Evolutionary conservation across 2,888 invertebrate species (phyloP).

Genomic region (Calameuta idolon): DNA sequence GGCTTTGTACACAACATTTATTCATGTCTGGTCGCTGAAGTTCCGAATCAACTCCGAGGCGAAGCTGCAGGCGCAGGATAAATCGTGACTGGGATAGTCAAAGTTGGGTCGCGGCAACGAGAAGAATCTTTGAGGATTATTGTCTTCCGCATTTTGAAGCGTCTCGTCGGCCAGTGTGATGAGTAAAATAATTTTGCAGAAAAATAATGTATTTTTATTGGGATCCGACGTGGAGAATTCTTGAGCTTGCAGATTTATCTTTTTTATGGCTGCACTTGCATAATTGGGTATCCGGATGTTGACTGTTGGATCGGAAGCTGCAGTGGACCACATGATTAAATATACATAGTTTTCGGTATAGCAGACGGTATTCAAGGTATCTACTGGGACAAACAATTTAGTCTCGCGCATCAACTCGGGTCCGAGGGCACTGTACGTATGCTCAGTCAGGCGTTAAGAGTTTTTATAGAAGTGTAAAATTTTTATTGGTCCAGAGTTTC

Average conservation of each 20-base stretch:
- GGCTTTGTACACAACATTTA: conserved; percentile 5
- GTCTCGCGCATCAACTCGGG: conserved; percentile 12
- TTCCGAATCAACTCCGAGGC: background rate
- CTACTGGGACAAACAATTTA: conserved; percentile 38
- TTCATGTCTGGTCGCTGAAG: background rate
- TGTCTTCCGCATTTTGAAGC: background rate
- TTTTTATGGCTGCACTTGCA: background rate
- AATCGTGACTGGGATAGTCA: background rate
- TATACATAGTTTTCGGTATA: conserved; percentile 30
- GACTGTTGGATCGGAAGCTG: background rate
- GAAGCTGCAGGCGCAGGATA: background rate
- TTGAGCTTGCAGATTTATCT: background rate
- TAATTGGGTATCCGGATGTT: background rate
- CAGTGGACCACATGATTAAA: conserved; percentile 17
- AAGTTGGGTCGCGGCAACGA: background rate
- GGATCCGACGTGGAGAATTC: background rate
- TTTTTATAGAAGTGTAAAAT: conserved; percentile 63
- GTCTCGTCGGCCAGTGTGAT: background rate
- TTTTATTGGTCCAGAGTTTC: conserved; percentile 62
- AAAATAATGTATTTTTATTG: background rate
- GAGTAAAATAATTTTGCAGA: background rate
- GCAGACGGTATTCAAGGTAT: conserved; percentile 27
- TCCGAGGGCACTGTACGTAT: background rate
- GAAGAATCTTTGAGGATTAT: background rate
- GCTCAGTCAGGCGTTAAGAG: conserved; percentile 40